Evolutionary conservation across 2,113 vertebrate species (phyloP), one percentile per base, ranked within the genome.

Genomic region (Loxodonta africana): DNA sequence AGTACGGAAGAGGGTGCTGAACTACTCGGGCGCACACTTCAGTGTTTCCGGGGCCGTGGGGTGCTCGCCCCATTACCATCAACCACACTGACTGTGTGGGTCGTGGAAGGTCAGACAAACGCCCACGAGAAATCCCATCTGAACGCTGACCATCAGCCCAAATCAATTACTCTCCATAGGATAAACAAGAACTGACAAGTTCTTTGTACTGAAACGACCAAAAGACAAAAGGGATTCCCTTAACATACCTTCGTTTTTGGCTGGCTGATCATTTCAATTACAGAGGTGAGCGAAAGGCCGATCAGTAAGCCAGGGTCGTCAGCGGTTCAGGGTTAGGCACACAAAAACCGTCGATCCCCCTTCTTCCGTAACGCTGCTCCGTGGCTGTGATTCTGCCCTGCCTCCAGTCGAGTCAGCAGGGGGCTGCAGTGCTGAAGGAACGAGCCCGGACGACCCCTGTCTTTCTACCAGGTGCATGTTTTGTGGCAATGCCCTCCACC

Each of bases 351-450:
- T 96, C 92, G 3, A 0, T 92, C 93, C 94, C 91, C n/a, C 28
- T 95, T 95, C 97, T 62, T 82, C 30, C 44, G 95, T 93, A 74
- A 93, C 80, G 92, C 10, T 48, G 94, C 93, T 96, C 96, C 96
- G 48, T 48, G 48, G 48, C 48, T 48, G 48, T 5, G 48, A 6
- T 4, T 48, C 48, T 10, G 7, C 10, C 48, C 98, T 98, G 96
- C 98, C 98, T 0, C 96, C 99, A 96, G 98, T 99, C 98, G 99
- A 99, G 97, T 98, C 92, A 48, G 99, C 99, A 92, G 46, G 80
- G 97, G 98, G 87, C 10, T 96, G 98, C 88, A 98, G 98, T 76
- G 98, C 97, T n/a, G 98, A 99, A 98, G 60, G 48, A 48, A 48
- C 48, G 7, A 48, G 6, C 18, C 6, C 0, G 60, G 60, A 17